Conservation (phyloP, 2,888 invertebrate genomes). For the Polietes domitor region DNA sequence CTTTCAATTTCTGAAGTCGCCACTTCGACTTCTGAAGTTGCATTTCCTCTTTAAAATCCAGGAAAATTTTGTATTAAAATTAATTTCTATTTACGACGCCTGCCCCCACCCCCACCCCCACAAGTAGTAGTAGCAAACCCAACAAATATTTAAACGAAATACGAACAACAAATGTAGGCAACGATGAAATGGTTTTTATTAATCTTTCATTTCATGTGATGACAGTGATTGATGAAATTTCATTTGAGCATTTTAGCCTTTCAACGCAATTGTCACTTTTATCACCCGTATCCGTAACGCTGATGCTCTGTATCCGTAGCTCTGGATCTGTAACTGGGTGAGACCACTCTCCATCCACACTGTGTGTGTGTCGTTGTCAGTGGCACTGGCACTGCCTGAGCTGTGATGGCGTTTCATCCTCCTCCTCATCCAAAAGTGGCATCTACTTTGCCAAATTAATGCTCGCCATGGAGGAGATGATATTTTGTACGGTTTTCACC, state of each 20-base stretch:
- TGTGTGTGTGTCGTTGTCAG: neutral
- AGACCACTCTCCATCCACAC: neutral
- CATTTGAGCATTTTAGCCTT: constrained; percentile 56
- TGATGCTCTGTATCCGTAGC: neutral
- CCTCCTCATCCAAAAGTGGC: neutral
- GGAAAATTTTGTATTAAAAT: no score
- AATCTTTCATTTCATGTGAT: constrained; percentile 37
- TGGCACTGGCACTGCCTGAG: neutral
- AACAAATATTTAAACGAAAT: neutral
- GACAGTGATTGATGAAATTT: constrained; percentile 42
- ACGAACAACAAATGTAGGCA: neutral
- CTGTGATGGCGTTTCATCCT: neutral
- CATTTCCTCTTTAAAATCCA: no score
- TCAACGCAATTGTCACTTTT: constrained; percentile 63
- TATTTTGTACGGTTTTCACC: neutral
- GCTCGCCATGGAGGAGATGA: constrained; percentile 2
- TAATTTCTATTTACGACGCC: no score
- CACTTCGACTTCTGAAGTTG: no score
- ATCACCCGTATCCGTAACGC: constrained; percentile 55
- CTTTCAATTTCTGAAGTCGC: no score
- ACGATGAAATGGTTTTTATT: constrained; percentile 27
- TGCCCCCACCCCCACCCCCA: no score
- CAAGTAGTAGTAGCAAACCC: neutral
- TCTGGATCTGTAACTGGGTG: neutral
- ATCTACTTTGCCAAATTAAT: constrained; percentile 44